Conservation (phyloP, 2,888 invertebrate species). For the Harpalus rubripes region DNA sequence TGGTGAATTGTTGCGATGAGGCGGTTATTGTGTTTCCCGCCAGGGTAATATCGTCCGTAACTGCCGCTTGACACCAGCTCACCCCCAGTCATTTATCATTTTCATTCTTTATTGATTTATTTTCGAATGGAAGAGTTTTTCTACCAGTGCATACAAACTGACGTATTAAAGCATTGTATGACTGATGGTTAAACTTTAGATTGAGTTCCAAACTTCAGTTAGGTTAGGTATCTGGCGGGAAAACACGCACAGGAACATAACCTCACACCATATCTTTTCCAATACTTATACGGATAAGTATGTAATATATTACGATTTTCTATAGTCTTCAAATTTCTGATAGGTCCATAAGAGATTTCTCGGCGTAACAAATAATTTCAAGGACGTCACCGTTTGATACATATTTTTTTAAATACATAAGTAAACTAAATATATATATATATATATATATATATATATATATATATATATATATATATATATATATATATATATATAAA, state of each 20-base stretch:
- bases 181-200: constrained; percentile 49
- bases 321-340: too few relatives aligned
- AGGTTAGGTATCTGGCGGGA: constrained; percentile 4
- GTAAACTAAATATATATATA: too few relatives aligned
- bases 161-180: constrained; percentile 39
- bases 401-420: too few relatives aligned
- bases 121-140: constrained; percentile 36
- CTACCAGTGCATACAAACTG: constrained; percentile 38
- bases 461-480: too few relatives aligned
- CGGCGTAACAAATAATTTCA: too few relatives aligned
- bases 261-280: background rate
- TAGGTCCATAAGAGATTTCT: too few relatives aligned
- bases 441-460: too few relatives aligned
- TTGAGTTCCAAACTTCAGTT: constrained; percentile 22
- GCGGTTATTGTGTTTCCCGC: constrained; percentile 17
- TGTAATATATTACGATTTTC: too few relatives aligned
- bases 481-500: too few relatives aligned
- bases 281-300: too few relatives aligned
- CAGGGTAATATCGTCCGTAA: constrained; percentile 1
- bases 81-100: constrained; percentile 41
- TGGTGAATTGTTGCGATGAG: constrained; percentile 21
- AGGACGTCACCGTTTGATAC: too few relatives aligned
- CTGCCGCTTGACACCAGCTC: constrained; percentile 17
- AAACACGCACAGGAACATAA: background rate
- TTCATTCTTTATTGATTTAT: constrained; percentile 50